Percentiles rank a stretch among this genome's conserved stretches.
phyloP scores from a whole-genome alignment of 2,888 invertebrate species.

The Hirtodrosophila confusa region DNA sequence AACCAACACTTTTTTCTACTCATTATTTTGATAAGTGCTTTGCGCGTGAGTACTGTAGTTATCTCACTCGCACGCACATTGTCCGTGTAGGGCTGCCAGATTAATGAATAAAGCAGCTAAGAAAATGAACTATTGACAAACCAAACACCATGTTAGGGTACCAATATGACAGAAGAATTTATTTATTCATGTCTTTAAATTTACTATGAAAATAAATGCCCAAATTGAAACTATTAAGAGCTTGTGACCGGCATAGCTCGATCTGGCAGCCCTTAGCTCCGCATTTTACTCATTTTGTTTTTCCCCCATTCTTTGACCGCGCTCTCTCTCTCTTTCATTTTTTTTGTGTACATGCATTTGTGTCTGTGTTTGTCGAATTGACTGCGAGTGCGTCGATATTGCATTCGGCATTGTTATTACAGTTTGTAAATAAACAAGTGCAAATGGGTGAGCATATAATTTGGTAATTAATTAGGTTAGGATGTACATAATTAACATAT shows the following conservation, averaged over 20 bases:
- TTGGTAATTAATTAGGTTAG: background rate
- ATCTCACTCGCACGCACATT: constrained; percentile 46
- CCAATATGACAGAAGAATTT: background rate
- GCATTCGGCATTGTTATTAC: constrained; percentile 34
- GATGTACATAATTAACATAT: background rate
- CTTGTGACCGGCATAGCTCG: constrained; percentile 13
- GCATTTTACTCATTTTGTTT: constrained; percentile 57
- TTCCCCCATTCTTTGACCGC: constrained; percentile 45
- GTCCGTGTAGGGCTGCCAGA: constrained; percentile 41
- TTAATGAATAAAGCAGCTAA: constrained; percentile 16
- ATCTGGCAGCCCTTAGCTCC: constrained; percentile 50
- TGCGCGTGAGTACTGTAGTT: constrained; percentile 34
- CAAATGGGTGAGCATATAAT: constrained; percentile 34
- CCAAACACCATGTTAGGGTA: background rate
- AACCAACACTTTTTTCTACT: constrained; percentile 66
- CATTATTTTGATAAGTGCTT: constrained; percentile 73
- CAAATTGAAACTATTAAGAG: background rate
- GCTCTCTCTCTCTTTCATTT: constrained; percentile 37
- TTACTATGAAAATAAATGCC: background rate
- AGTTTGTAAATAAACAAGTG: constrained; percentile 15
- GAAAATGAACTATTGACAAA: background rate
- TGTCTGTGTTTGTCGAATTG: constrained; percentile 46
- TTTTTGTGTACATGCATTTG: constrained; percentile 55
- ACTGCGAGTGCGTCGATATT: constrained; percentile 57
- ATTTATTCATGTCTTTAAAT: background rate